Evolutionary conservation across 2,888 invertebrate species (phyloP).

Genomic region (Meta bourneti): DNA sequence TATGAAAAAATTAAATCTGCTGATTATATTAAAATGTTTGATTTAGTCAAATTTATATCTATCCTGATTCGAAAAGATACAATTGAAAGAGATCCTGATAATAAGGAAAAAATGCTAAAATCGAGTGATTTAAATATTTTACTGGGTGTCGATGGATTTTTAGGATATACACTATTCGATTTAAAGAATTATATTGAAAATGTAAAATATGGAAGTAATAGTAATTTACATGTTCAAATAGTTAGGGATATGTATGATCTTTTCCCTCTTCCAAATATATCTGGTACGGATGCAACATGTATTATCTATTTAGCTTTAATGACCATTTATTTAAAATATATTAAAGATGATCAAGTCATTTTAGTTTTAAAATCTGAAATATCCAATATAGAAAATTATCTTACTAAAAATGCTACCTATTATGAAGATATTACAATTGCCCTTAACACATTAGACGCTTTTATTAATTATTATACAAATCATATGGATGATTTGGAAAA

Average conservation of each 20-base stretch:
- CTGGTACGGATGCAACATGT: conserved; percentile 32
- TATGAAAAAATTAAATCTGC: conserved; percentile 37
- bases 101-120: conserved; percentile 45
- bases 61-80: conserved; percentile 11
- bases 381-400: conserved; percentile 1
- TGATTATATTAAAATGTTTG: conserved; percentile 7
- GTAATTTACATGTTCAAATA: background rate
- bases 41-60: conserved; percentile 1
- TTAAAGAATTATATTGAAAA: conserved; percentile 32
- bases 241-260: conserved; percentile 19
- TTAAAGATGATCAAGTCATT: background rate
- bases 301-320: background rate
- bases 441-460: background rate
- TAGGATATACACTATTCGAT: conserved; percentile 8
- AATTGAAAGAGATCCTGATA: conserved; percentile 27
- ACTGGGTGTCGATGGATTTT: conserved; percentile 21
- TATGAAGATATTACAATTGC: conserved; percentile 14
- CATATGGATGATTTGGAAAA: background rate
- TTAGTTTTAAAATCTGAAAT: background rate
- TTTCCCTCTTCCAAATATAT: background rate
- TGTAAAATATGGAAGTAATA: background rate
- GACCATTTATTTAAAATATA: background rate
- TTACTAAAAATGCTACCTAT: conserved; percentile 33
- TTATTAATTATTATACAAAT: background rate
- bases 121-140: conserved; percentile 29